phyloP scores from a whole-genome alignment of 1,140 invertebrate species.

The Drosophila lacteicornis region DNA sequence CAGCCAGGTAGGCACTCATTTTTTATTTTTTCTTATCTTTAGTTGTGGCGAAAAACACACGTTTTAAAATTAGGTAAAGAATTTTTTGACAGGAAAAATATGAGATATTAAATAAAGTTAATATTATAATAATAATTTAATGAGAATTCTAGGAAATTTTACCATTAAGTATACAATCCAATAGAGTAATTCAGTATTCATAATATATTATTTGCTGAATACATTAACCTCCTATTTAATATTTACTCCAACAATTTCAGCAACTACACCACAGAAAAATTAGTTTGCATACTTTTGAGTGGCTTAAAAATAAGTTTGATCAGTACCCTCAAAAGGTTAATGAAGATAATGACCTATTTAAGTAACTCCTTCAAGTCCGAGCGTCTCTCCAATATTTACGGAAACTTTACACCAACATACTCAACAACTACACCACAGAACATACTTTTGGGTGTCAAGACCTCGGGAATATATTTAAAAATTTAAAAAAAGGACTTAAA shows the following conservation, averaged over 20 bases:
- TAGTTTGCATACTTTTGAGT: too few relatives aligned
- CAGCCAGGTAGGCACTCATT: constrained; percentile 83
- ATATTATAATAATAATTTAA: neutral
- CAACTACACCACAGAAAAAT: neutral
- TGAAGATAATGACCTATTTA: too few relatives aligned
- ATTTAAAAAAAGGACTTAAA: too few relatives aligned
- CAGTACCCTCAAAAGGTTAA: too few relatives aligned
- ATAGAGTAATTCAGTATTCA: too few relatives aligned
- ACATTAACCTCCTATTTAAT: neutral
- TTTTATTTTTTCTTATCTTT: neutral
- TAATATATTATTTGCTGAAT: neutral
- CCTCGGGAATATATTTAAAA: too few relatives aligned
- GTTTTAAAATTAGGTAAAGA: neutral
- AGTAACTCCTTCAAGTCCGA: neutral
- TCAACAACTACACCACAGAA: neutral
- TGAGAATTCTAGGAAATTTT: too few relatives aligned
- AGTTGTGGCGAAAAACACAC: constrained; percentile 14
- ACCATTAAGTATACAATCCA: neutral
- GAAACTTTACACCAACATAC: neutral
- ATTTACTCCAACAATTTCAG: neutral
- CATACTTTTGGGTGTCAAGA: neutral
- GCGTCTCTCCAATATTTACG: neutral
- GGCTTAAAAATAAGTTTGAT: too few relatives aligned
- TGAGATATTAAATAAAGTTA: neutral
- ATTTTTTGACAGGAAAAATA: neutral